Conservation (phyloP, 2,797 vertebrate species). For the Myotis findleyi region DNA sequence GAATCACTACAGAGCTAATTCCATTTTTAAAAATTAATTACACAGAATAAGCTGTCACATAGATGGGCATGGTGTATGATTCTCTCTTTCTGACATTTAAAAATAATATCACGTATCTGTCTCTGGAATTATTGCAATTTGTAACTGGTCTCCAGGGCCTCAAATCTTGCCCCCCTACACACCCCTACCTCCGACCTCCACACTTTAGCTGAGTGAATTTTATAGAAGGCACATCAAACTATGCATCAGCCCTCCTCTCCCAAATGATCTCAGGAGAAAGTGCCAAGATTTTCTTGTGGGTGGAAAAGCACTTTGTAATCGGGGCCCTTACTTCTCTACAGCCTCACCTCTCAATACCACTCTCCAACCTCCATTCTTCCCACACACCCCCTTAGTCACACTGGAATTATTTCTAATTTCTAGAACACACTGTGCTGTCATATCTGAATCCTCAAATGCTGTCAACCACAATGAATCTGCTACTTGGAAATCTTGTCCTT, state of each 20-base stretch:
- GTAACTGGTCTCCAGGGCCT: not conserved
- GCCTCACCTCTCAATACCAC: not conserved
- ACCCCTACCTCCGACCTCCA: not conserved
- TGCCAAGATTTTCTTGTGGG: not conserved
- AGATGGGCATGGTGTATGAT: not conserved
- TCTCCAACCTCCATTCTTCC: not conserved
- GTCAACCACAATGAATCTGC: no score
- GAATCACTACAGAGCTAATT: conserved; percentile 4
- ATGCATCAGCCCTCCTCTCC: not conserved
- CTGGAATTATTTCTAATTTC: not conserved
- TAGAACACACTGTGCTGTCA: not conserved
- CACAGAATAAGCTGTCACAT: conserved; percentile 51
- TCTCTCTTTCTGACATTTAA: conserved; percentile 45
- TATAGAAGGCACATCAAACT: not conserved
- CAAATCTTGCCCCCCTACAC: not conserved
- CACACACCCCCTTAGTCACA: not conserved
- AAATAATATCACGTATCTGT: not conserved
- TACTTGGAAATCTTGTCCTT: not conserved
- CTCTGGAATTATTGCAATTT: conserved; percentile 14
- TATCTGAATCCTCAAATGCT: not conserved
- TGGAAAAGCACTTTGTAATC: not conserved
- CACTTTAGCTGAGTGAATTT: not conserved
- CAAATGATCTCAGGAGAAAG: not conserved
- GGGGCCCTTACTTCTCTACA: not conserved
- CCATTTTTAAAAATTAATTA: conserved; percentile 64